phyloP scores from a whole-genome alignment of 2,888 invertebrate species.

The Tetragonula carbonaria region DNA sequence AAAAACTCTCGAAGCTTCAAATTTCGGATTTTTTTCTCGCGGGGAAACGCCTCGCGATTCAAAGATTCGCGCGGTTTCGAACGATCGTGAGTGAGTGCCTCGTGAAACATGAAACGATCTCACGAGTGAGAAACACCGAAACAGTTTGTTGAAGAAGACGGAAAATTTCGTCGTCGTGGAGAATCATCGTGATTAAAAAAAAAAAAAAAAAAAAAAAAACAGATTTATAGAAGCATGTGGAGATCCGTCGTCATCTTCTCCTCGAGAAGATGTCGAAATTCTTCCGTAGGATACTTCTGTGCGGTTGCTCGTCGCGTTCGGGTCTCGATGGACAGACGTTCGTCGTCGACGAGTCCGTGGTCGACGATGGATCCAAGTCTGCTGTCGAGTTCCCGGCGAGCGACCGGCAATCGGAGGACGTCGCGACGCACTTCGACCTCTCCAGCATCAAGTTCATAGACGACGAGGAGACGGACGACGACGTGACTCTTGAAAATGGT shows the following conservation, averaged over 20 bases:
- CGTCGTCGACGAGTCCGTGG: conserved; percentile 67
- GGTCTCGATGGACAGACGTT: conserved; percentile 70
- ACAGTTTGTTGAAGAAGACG: too few species aligned
- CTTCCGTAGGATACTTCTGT: conserved; percentile 77
- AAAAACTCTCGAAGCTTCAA: too few species aligned
- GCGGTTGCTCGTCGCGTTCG: conserved; percentile 74
- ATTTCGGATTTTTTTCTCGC: too few species aligned
- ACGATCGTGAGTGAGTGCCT: too few species aligned
- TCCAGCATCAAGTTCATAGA: conserved; percentile 81
- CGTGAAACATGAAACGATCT: too few species aligned
- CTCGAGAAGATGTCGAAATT: conserved; percentile 67
- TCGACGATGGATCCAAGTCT: conserved; percentile 70
- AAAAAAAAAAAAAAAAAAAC: too few species aligned
- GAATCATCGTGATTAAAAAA: too few species aligned
- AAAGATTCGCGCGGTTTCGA: too few species aligned
- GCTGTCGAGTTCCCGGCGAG: conserved; percentile 23
- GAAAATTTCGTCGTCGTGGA: too few species aligned
- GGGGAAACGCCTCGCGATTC: too few species aligned
- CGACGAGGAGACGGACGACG: conserved; percentile 75
- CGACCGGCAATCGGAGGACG: conserved; percentile 42
- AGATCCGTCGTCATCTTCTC: too few species aligned
- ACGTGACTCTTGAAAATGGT: conserved; percentile 49
- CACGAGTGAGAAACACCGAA: too few species aligned
- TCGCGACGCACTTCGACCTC: conserved; percentile 76
- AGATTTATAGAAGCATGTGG: neutral